phyloP scores from a whole-genome alignment of 2,888 invertebrate genomes.

The Phengaris alcon region DNA sequence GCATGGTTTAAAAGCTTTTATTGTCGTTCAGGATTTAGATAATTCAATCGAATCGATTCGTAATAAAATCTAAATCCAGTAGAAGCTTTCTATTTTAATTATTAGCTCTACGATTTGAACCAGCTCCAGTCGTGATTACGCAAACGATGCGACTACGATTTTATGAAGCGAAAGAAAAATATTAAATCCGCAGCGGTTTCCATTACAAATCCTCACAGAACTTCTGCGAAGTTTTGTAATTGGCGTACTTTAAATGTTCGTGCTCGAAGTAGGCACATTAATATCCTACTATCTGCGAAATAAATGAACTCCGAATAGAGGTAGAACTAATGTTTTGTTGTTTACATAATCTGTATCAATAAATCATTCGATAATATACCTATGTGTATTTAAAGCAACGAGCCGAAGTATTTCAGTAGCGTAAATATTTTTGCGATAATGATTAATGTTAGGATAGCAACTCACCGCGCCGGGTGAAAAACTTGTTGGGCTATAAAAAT shows the following conservation, averaged over 20 bases:
- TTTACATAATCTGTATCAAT: constrained; percentile 37
- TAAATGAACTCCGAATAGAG: constrained; percentile 15
- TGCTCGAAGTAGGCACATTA: background rate
- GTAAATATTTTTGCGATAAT: constrained; percentile 35
- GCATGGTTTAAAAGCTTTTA: constrained; percentile 22
- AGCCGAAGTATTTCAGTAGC: constrained; percentile 37
- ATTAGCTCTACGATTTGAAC: background rate
- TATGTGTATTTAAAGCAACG: constrained; percentile 51
- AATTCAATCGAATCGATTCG: constrained; percentile 12
- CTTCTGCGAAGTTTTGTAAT: constrained; percentile 6
- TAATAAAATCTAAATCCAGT: constrained; percentile 2
- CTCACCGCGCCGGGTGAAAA: constrained; percentile 19
- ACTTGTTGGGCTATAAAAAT: constrained; percentile 12
- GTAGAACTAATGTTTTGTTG: constrained; percentile 18
- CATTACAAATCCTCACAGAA: background rate
- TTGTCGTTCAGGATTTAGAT: constrained; percentile 6
- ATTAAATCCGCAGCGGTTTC: constrained; percentile 8
- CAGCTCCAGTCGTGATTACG: background rate
- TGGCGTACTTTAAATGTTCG: constrained; percentile 16
- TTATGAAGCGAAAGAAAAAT: constrained; percentile 19
- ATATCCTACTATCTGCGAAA: constrained; percentile 4
- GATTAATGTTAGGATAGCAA: constrained; percentile 30
- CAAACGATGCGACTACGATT: constrained; percentile 15
- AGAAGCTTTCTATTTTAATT: constrained; percentile 1
- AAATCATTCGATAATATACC: constrained; percentile 46